These are phyloP conservation scores for Nannobrachium achirus DNA, from an alignment of 2,113 vertebrate genomes.

Conservation along the genomic window DNA sequence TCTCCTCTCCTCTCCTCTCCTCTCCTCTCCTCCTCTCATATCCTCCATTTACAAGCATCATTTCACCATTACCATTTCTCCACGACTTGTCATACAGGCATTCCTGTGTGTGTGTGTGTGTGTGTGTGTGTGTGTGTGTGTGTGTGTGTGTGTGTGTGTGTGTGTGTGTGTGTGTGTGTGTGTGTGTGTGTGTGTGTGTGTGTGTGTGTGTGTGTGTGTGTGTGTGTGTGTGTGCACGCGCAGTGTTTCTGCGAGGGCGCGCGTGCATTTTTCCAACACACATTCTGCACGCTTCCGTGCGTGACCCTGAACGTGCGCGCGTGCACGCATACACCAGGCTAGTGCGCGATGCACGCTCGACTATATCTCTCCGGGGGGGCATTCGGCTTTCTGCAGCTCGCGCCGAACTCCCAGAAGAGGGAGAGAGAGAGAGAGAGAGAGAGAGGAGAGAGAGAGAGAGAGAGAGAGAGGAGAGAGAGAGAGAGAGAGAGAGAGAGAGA, in stretches of 20 bases:
- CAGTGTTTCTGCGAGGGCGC: neutral
- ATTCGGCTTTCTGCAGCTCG: conserved; percentile 38
- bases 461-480: conserved; percentile 5
- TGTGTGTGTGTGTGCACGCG: conserved; percentile 16
- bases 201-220: conserved; percentile 7
- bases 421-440: conserved; percentile 6
- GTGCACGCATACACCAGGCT: too few relatives aligned
- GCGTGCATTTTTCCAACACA: neutral
- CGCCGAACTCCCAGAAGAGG: conserved; percentile 25
- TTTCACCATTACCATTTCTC: too few relatives aligned
- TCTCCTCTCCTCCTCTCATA: conserved; percentile 13
- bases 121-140: too few relatives aligned
- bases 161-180: too few relatives aligned
- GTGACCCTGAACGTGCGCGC: neutral
- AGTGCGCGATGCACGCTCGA: too few relatives aligned
- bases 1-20: neutral
- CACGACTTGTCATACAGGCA: too few relatives aligned
- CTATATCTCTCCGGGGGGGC: conserved; percentile 33
- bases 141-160: too few relatives aligned
- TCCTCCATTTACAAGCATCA: neutral
- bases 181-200: conserved; percentile 1
- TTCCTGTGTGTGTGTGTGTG: too few relatives aligned
- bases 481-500: conserved; percentile 11
- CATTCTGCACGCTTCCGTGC: neutral
- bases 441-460: conserved; percentile 10